Percentiles rank a stretch among this genome's conserved stretches.
phyloP scores from a whole-genome alignment of 2,797 vertebrate genomes.

The Manis pentadactyla region DNA sequence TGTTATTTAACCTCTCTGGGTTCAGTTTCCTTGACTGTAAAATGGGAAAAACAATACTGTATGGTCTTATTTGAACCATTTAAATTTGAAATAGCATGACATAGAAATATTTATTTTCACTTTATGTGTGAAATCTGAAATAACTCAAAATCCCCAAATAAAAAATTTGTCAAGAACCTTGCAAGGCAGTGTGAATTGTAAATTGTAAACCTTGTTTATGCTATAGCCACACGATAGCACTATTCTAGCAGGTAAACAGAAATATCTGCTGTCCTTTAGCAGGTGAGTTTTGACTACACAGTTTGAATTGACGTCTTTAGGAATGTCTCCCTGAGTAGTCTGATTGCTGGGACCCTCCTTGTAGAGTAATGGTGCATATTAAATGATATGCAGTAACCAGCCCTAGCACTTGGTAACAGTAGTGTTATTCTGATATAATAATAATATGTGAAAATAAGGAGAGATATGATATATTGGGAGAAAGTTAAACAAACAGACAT shows the following conservation, averaged over 20 bases:
- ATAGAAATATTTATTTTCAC: not conserved
- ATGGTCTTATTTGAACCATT: not conserved
- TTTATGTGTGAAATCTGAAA: slow-evolving; percentile 17
- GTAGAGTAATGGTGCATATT: not conserved
- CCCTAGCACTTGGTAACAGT: not conserved
- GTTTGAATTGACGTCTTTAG: slow-evolving; percentile 15
- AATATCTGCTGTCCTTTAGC: not conserved
- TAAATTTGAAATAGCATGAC: slow-evolving; percentile 18
- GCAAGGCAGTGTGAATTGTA: not conserved
- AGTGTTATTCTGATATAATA: not conserved
- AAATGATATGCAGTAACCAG: not conserved
- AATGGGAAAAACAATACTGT: not conserved
- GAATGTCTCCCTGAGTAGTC: not conserved
- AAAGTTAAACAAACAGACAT: not conserved
- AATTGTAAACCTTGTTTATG: not conserved
- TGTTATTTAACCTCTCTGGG: not conserved
- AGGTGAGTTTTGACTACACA: not conserved
- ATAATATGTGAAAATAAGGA: not conserved
- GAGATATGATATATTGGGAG: not conserved
- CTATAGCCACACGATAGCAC: not conserved
- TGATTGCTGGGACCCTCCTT: not conserved
- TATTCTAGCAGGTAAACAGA: not conserved
- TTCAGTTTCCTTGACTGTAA: slow-evolving; percentile 28
- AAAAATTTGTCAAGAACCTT: not conserved
- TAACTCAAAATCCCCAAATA: not conserved